phyloP scores from a whole-genome alignment of 2,888 invertebrate genomes.

The Nomada fucata region DNA sequence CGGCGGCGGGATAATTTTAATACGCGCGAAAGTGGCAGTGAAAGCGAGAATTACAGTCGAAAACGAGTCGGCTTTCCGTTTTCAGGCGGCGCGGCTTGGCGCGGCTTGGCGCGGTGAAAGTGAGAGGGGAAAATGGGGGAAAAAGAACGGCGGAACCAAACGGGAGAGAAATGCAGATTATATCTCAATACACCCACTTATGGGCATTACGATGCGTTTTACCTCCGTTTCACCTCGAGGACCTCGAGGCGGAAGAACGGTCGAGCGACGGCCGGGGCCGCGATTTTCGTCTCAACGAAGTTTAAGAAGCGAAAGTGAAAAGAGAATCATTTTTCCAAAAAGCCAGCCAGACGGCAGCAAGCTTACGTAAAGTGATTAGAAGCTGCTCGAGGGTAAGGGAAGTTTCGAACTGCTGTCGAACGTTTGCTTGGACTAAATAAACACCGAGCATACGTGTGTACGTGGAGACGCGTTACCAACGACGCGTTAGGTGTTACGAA shows the following conservation, averaged over 20 bases:
- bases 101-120: neutral
- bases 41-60: conserved; percentile 18
- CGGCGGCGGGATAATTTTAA: conserved; percentile 30
- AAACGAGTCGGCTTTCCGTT: neutral
- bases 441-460: neutral
- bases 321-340: conserved; percentile 22
- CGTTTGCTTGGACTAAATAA: neutral
- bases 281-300: conserved; percentile 12
- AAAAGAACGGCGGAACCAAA: neutral
- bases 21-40: neutral
- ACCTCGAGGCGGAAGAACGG: neutral
- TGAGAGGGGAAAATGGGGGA: neutral
- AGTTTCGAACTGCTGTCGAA: conserved; percentile 5
- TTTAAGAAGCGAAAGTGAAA: conserved; percentile 33
- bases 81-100: neutral
- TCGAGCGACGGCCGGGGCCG: neutral
- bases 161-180: neutral
- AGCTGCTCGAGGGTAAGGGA: conserved; percentile 1
- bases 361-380: conserved; percentile 39
- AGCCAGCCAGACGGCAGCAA: neutral
- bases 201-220: neutral
- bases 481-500: neutral
- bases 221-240: neutral
- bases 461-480: neutral
- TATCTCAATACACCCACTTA: conserved; percentile 34